Base-by-base conservation (phyloP, 2,113 vertebrate species). In the Prinia subflava region DNA sequence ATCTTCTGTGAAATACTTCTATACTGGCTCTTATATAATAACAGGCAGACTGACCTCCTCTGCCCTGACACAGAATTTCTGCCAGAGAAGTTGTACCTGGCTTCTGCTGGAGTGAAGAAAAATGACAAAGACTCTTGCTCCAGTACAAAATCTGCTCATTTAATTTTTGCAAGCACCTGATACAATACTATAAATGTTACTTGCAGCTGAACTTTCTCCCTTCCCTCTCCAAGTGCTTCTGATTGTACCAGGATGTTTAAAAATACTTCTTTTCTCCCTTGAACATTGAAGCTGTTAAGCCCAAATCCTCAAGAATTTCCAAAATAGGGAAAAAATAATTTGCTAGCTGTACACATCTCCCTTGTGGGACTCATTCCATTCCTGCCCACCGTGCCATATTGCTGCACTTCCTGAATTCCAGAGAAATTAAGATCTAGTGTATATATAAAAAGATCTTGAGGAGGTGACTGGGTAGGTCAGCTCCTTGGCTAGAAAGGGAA, bases 391-490 rank as follows among this genome's bases (percentile, higher is more conserved):
- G 94, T 95, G 87, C 55, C 1, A 30, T 91, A 90, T 50, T 93
- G 37, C 68, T 83, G 92, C 46, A 91, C 93, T 97, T 97, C 95
- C 96, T 95, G 94, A 94, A 95, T 97, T 96, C 92, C 96, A 95
- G 79, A 90, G 85, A 83, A 95, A 90, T 95, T n/a, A 92, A 77
- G 93, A 74, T 35, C 75, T 71, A 86, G 56, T 65, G 52, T 76
- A 47, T 92, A 92, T 95, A 95, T 80, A 95, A 78, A 95, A 95
- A 97, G 84, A 91, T 79, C 93, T 95, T 95, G 94, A 91, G 92
- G 93, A 95, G 93, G 91, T 95, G 91, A 23, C 84, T 91, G 91
- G 25, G 41, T 46, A 57, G 55, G 75, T 92, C 70, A 13, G 2
- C n/a, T 69, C 62, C 19, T 57, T 91, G 84, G 39, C 92, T 81